Evolutionary conservation across 2,888 invertebrate species (phyloP), one percentile per base, ranked within the genome.

Genomic region (Plebejus melissa): DNA sequence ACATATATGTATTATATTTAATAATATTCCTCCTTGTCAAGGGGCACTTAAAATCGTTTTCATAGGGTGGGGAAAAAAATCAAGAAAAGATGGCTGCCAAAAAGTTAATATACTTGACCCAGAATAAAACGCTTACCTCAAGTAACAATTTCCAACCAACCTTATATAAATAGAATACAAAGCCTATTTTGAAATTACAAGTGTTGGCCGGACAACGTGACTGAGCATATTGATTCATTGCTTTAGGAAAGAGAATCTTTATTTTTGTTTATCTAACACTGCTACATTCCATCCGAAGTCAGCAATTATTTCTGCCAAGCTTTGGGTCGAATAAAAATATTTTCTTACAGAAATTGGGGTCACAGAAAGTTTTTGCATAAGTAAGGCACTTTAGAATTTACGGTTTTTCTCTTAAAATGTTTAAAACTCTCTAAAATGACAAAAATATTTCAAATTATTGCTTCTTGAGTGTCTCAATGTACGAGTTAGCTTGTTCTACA

Each of bases 101-200:
- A 16, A 16, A 16, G 4, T 54, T 54, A 54, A 16, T 13, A 22
- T 22, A 22, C 54, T 54, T 54, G 16, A 54, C 16, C 54, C 54
- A 54, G 16, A 54, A 54, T 11, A 50, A 46, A 46, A 46, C 9
- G 11, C 54, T 54, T 16, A 54, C 54, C 54, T 54, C 54, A 54
- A 54, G 13, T 54, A 16, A 54, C 54, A 16, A 54, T 54, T 54
- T 54, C 54, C 54, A 16, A 54, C 16, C 54, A 54, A 54, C 13
- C 54, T 54, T 54, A 54, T 54, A 54, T 16, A n/a, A n/a, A n/a
- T n/a, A 41, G 41, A 38, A 41, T 41, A 70, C 70, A 41, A 38
- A 69, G 38, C 36, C n/a, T 69, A 36, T 69, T 16, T 69, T 69
- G 70, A 70, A 70, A n/a, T 41, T 2, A 41, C 70, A 41, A 70